Base-by-base conservation (phyloP, 2,888 invertebrate species). In the Calameuta pallipes region DNA sequence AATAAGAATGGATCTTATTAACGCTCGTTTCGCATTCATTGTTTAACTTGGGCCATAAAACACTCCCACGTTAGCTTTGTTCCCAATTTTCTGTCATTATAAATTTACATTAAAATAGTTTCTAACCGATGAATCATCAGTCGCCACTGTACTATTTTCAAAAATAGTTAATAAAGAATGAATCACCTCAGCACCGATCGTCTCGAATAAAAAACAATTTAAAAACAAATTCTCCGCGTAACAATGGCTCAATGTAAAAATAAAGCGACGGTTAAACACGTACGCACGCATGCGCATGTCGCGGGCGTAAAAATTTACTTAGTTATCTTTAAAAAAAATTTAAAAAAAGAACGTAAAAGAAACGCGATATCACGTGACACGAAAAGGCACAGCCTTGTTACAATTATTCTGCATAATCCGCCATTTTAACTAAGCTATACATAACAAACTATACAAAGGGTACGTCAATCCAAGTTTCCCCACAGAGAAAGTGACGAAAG, bases 1-100 rank as follows among this genome's bases (percentile, higher is more conserved):
- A 56, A 56, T 56, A 56, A 56, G 23, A 56, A 56, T 56, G 9
- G 23, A 23, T 56, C 56, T 56, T 56, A 56, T 56, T 56, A 56
- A 56, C 9, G 56, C 23, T 56, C 23, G 56, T 56, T 56, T 56
- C 23, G 56, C 56, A 56, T 23, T 56, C 56, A 2, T 56, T 56
- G 23, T 56, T 56, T 56, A 56, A 75, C 78, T 78, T 74, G 74
- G 71, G 70, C 74, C 41, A 76, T 75, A 75, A 78, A 79, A 78
- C 78, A 78, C 36, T 80, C 77, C 34, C 35, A 30, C 36, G 78
- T 80, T 79, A 79, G 79, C 78, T 76, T 78, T 74, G 56, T 56
- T 56, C 23, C 23, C 56, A 1, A 56, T 56, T 56, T 56, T 23
- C 56, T 56, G 56, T 56, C 56, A 23, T 56, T 56, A 56, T 56